Conservation (phyloP, 2,888 invertebrate genomes). For the Ceraclea dissimilis region DNA sequence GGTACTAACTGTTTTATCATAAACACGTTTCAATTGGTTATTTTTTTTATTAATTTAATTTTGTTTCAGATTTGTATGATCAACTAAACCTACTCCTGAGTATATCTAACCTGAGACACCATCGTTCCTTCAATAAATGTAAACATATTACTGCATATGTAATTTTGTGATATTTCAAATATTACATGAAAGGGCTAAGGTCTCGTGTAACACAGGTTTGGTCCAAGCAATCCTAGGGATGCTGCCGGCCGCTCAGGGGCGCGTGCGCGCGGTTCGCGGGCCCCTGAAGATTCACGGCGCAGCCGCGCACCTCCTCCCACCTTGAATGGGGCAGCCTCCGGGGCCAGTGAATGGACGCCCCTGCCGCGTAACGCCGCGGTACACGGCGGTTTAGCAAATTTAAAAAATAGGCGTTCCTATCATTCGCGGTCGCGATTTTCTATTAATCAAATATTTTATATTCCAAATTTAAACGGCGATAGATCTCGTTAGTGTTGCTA, state of each 20-base stretch:
- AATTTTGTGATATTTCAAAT: too few relatives aligned
- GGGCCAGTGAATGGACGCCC: slow-evolving; percentile 19
- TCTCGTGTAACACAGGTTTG: slow-evolving; percentile 6
- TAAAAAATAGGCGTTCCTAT: slow-evolving; percentile 19
- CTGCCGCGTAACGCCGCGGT: slow-evolving; percentile 10
- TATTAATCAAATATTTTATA: neutral
- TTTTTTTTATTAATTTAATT: too few relatives aligned
- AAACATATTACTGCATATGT: too few relatives aligned
- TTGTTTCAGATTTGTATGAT: too few relatives aligned
- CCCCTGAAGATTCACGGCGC: slow-evolving; percentile 13
- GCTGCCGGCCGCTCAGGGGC: slow-evolving; percentile 12
- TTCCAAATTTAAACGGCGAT: neutral
- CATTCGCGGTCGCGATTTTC: slow-evolving; percentile 10
- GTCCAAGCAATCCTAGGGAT: slow-evolving; percentile 9
- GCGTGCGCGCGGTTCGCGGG: slow-evolving; percentile 17
- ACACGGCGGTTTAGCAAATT: neutral
- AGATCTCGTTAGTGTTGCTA: neutral
- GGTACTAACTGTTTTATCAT: too few relatives aligned
- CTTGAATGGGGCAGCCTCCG: slow-evolving; percentile 11
- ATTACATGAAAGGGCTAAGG: neutral
- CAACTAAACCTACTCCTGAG: too few relatives aligned
- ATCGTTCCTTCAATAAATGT: too few relatives aligned
- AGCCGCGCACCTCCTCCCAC: slow-evolving; percentile 15
- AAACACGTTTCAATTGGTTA: too few relatives aligned
- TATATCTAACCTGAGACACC: too few relatives aligned